Evolutionary conservation across 1,140 invertebrate genomes (phyloP).

Genomic region (Lasioglossum albipes): DNA sequence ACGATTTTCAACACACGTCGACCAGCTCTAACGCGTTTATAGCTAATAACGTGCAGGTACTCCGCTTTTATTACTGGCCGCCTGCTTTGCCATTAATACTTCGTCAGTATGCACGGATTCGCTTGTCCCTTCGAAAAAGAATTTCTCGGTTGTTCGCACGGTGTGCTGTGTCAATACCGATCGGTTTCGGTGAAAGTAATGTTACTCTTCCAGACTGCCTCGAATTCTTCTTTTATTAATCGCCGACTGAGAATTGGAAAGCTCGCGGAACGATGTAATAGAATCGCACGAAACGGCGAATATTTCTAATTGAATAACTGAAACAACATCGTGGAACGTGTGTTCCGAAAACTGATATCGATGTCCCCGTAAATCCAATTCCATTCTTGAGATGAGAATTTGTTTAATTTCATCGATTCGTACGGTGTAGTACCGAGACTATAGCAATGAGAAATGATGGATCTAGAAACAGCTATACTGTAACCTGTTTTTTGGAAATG

Average conservation of each 20-base stretch:
- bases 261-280: too few species aligned
- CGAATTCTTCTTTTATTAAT: too few species aligned
- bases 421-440: neutral
- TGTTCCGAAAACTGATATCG: too few species aligned
- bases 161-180: neutral
- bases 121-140: neutral
- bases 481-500: neutral
- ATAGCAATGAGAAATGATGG: neutral
- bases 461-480: neutral
- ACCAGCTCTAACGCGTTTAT: neutral
- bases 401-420: too few species aligned
- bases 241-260: too few species aligned
- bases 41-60: neutral
- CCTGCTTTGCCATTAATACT: slow-evolving; percentile 4
- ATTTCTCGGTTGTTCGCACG: neutral
- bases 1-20: neutral
- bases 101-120: neutral
- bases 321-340: too few species aligned
- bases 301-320: too few species aligned
- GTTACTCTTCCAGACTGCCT: too few species aligned
- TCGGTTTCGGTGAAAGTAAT: too few species aligned
- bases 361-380: too few species aligned
- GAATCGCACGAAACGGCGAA: too few species aligned
- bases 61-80: neutral
- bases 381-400: too few species aligned